Evolutionary conservation across 2,888 invertebrate genomes (phyloP).

Genomic region (Himalopsyche kuldschensis): DNA sequence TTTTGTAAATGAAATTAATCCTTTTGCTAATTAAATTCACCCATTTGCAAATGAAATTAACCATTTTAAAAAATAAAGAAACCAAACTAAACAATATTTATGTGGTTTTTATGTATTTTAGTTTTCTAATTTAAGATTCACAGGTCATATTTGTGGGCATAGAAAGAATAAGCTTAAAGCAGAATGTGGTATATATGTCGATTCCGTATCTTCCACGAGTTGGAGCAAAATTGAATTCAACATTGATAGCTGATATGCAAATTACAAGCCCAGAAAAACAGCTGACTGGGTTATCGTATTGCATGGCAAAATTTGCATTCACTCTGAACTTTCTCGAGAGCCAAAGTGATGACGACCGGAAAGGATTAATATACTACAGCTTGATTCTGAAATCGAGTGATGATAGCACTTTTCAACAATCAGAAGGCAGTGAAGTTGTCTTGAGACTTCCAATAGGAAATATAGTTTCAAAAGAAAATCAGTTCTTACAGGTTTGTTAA

Average conservation of each 20-base stretch:
- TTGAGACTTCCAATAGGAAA: slow-evolving; percentile 21
- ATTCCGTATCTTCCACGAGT: slow-evolving; percentile 22
- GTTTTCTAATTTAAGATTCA: slow-evolving; percentile 32
- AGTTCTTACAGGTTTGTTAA: not conserved
- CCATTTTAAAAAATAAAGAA: no score
- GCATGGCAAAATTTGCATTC: slow-evolving; percentile 24
- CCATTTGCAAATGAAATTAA: no score
- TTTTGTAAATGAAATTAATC: no score
- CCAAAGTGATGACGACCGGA: slow-evolving; percentile 1
- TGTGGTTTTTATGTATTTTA: no score
- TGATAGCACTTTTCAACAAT: not conserved
- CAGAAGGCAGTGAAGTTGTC: slow-evolving; percentile 8
- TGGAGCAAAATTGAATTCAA: slow-evolving; percentile 2
- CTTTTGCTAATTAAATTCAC: no score
- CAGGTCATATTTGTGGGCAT: slow-evolving; percentile 21
- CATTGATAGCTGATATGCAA: slow-evolving; percentile 23
- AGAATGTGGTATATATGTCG: slow-evolving; percentile 7
- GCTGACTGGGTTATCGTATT: slow-evolving; percentile 7
- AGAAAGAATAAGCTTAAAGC: slow-evolving; percentile 22
- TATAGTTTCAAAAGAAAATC: not conserved
- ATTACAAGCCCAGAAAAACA: slow-evolving; percentile 2
- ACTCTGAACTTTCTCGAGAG: slow-evolving; percentile 15
- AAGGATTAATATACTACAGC: slow-evolving; percentile 21
- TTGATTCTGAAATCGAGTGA: not conserved
- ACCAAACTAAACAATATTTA: no score